phyloP scores from a whole-genome alignment of 2,888 invertebrate species.

The Thera obeliscata region DNA sequence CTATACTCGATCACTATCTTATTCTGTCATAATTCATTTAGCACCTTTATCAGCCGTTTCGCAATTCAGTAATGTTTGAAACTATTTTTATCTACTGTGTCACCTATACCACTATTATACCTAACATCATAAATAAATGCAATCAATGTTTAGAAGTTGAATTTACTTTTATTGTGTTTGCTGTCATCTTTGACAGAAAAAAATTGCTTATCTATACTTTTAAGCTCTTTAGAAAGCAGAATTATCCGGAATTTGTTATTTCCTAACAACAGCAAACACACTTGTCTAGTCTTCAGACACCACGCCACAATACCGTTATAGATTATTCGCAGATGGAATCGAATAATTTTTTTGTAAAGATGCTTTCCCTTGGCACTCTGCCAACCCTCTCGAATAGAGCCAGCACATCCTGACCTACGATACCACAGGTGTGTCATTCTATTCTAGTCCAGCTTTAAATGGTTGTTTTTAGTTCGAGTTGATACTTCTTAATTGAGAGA shows the following conservation, averaged over 20 bases:
- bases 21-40: no score
- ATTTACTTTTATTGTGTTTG: no score
- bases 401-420: constrained; percentile 25
- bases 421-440: constrained; percentile 3
- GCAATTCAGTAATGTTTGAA: no score
- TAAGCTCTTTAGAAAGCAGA: not conserved
- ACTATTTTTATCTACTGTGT: no score
- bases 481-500: constrained; percentile 31
- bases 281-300: constrained; percentile 4
- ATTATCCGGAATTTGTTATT: not conserved
- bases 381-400: constrained; percentile 18
- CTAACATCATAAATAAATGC: no score
- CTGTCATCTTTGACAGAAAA: no score
- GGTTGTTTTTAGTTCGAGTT: constrained; percentile 21
- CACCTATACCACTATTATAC: no score
- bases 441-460: constrained; percentile 7
- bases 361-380: constrained; percentile 22
- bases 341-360: constrained; percentile 40
- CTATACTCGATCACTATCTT: no score
- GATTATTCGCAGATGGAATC: constrained; percentile 42
- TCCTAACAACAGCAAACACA: constrained; percentile 14
- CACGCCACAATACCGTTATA: constrained; percentile 29
- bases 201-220: no score
- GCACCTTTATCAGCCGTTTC: no score
- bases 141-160: no score